A percentile compares a stretch with the other conserved stretches of the same genome.
These are phyloP conservation scores for Seriola dumerili DNA, from an alignment of 2,113 vertebrate species.

Conservation along the genomic window DNA sequence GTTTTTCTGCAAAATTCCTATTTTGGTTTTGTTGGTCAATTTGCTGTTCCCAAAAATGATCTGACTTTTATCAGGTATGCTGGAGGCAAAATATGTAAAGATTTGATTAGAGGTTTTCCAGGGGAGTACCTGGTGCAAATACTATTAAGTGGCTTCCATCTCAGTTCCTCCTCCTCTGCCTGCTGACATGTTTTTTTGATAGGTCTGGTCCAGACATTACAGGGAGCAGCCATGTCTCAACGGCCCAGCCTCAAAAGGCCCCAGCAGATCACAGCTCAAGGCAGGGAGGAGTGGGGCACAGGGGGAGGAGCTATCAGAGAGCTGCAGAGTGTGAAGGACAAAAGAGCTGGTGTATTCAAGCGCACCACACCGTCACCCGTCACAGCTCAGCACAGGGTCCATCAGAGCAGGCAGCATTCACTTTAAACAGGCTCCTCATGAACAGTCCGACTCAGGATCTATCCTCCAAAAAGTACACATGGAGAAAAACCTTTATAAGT, in stretches of 20 bases:
- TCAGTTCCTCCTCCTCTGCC: constrained; percentile 61
- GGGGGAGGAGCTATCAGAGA: constrained; percentile 85
- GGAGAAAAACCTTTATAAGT: constrained; percentile 27
- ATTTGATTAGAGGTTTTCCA: constrained; percentile 56
- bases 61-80: constrained; percentile 34
- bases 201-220: constrained; percentile 76
- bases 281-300: constrained; percentile 79
- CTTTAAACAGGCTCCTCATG: constrained; percentile 78
- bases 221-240: constrained; percentile 77
- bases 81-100: constrained; percentile 34
- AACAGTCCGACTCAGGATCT: constrained; percentile 64
- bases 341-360: constrained; percentile 86
- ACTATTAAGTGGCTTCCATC: constrained; percentile 65
- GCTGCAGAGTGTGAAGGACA: constrained; percentile 89
- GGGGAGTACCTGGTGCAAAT: constrained; percentile 48
- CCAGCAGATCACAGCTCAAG: constrained; percentile 84
- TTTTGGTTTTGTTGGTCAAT: constrained; percentile 21
- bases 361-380: constrained; percentile 83
- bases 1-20: constrained; percentile 22
- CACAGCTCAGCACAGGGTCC: constrained; percentile 84
- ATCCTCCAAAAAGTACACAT: constrained; percentile 56
- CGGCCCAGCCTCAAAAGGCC: constrained; percentile 79
- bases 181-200: constrained; percentile 72
- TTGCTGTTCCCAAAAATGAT: constrained; percentile 6
- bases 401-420: constrained; percentile 81